Conservation (phyloP, 2,797 vertebrate species). For the Hippopotamyrus pictus region DNA sequence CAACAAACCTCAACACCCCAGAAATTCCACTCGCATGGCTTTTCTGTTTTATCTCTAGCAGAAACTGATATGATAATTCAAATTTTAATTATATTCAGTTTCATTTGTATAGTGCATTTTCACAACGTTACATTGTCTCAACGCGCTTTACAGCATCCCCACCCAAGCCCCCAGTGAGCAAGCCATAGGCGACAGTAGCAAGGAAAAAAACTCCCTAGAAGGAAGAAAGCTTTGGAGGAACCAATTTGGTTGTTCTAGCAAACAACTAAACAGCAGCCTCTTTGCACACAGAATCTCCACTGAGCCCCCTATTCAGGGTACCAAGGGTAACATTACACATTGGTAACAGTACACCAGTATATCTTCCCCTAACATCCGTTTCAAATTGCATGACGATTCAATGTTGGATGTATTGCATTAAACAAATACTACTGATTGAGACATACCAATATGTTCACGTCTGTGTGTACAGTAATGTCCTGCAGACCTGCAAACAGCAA, state of each 20-base stretch:
- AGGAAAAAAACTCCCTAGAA: background rate
- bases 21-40: background rate
- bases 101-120: background rate
- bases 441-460: slow-evolving; percentile 39
- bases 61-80: background rate
- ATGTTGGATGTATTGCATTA: background rate
- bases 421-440: slow-evolving; percentile 7
- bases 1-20: background rate
- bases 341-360: slow-evolving; percentile 12
- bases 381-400: slow-evolving; percentile 9
- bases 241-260: background rate
- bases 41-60: background rate
- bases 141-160: background rate
- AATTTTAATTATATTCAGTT: background rate
- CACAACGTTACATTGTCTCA: background rate
- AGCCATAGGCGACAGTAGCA: background rate
- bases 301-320: slow-evolving; percentile 6
- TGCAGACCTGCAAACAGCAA: slow-evolving; percentile 39
- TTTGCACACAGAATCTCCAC: background rate
- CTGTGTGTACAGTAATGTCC: slow-evolving; percentile 34
- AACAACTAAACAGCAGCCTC: background rate
- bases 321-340: slow-evolving; percentile 18
- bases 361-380: slow-evolving; percentile 1
- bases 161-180: background rate
- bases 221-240: background rate